These are phyloP conservation scores for Agrochola macilenta DNA, from an alignment of 2,888 invertebrate genomes.

Conservation along the genomic window DNA sequence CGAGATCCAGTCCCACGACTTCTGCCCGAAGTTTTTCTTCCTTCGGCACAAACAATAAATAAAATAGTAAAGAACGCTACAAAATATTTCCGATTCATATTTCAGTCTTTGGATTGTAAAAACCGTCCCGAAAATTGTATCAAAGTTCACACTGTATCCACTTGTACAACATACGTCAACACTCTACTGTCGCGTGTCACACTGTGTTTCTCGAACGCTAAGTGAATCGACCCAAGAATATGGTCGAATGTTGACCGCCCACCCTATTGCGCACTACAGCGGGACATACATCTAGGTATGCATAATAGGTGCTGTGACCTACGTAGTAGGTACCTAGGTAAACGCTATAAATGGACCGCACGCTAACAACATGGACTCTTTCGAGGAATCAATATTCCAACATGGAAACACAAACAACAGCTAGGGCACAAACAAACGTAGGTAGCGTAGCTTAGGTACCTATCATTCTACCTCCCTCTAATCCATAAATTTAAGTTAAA, in stretches of 20 bases:
- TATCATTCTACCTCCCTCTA: not conserved
- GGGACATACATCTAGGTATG: slow-evolving; percentile 55
- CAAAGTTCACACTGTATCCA: slow-evolving; percentile 51
- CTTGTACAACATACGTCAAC: slow-evolving; percentile 55
- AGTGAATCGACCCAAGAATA: slow-evolving; percentile 70
- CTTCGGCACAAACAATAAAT: slow-evolving; percentile 74
- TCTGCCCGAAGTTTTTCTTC: slow-evolving; percentile 81
- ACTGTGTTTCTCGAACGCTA: slow-evolving; percentile 80
- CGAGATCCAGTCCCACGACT: slow-evolving; percentile 83
- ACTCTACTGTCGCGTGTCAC: slow-evolving; percentile 72
- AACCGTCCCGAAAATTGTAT: slow-evolving; percentile 27
- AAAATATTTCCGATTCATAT: slow-evolving; percentile 75
- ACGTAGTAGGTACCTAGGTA: slow-evolving; percentile 60
- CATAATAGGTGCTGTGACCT: slow-evolving; percentile 65
- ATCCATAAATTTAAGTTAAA: slow-evolving; percentile 40
- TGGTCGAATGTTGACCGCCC: slow-evolving; percentile 79
- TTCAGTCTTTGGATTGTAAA: slow-evolving; percentile 52
- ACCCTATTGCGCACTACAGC: slow-evolving; percentile 76
- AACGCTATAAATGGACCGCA: slow-evolving; percentile 66
- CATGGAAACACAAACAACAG: slow-evolving; percentile 62
- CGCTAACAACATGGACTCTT: slow-evolving; percentile 68
- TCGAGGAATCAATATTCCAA: slow-evolving; percentile 74
- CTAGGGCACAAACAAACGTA: slow-evolving; percentile 56
- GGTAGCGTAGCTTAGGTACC: slow-evolving; percentile 12
- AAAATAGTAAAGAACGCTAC: slow-evolving; percentile 71